phyloP scores from a whole-genome alignment of 2,113 vertebrate species.

The Nycticryphes semicollaris region DNA sequence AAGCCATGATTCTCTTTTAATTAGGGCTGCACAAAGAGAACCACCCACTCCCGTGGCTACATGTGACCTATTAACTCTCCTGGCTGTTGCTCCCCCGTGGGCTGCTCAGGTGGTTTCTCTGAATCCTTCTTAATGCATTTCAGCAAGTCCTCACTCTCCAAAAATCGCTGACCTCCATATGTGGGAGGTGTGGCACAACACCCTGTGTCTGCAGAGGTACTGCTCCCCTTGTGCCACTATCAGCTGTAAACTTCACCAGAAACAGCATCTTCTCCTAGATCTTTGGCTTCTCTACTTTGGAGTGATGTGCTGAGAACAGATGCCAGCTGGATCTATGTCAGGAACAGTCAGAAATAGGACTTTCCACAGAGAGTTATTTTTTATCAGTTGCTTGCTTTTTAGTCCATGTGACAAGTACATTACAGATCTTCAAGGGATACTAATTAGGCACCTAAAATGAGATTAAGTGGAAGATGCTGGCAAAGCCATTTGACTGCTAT shows the following conservation, averaged over 20 bases:
- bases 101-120: background rate
- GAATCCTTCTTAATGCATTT: background rate
- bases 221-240: background rate
- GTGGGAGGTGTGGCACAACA: background rate
- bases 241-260: background rate
- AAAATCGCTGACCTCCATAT: background rate
- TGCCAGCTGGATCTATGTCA: background rate
- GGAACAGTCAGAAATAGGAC: background rate
- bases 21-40: background rate
- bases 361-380: background rate
- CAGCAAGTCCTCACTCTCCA: background rate
- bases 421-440: background rate
- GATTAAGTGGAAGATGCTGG: conserved; percentile 26
- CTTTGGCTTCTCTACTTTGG: background rate
- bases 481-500: conserved; percentile 17
- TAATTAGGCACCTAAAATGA: conserved; percentile 25
- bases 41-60: background rate
- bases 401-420: conserved; percentile 17
- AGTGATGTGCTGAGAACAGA: background rate
- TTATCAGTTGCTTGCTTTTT: conserved; percentile 17
- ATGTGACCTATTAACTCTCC: background rate
- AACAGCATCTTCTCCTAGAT: background rate
- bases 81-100: background rate
- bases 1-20: background rate
- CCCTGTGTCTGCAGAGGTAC: background rate